Evolutionary conservation across 2,113 vertebrate species (phyloP), one percentile per base, ranked within the genome.

Genomic region (Phycodurus eques): DNA sequence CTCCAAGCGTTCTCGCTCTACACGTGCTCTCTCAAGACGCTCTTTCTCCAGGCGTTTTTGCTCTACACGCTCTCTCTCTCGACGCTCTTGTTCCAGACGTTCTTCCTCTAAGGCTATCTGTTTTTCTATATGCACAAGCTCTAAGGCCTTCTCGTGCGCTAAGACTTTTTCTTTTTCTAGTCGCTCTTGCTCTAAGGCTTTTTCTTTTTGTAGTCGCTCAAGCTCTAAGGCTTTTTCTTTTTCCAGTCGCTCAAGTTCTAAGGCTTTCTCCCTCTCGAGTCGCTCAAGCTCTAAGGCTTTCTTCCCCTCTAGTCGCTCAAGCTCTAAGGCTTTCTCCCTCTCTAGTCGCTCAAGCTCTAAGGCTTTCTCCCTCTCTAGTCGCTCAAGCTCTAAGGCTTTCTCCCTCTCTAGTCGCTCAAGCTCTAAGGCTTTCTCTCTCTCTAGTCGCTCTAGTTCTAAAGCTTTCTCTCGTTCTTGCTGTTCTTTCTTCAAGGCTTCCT

Each of bases 61-160:
- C 31, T 75, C 72, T 60, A 77, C n/a, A 20, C 66, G 71, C 70
- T 92, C 77, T 80, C 60, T 64, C 42, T 76, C 73, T 56, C 74
- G 8, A 77, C 67, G 79, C 76, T 68, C 73, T 65, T 43, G 75
- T 67, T 76, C 71, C 61, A 76, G 78, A 51, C 61, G 73, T 70
- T 92, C 77, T 80, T 65, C 61, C 44, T 76, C 71, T 65, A 75
- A 6, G 20, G 74, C 75, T 64, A 49, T 82, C 65, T 81, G 75
- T 72, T 76, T 63, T 42, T 79, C 68, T 64, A 71, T 77, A 51
- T 73, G 76, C 20, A 84, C 83, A 68, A 74, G 78, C 53, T 78
- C 56, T 44, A 47, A 27, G 33, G 71, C 79, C 49, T 75, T 80
- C 17, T 87, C 81, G 67, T 75, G 76, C 53, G 77, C 59, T 47